phyloP scores from a whole-genome alignment of 2,797 vertebrate species.

The Xyrichtys novacula region DNA sequence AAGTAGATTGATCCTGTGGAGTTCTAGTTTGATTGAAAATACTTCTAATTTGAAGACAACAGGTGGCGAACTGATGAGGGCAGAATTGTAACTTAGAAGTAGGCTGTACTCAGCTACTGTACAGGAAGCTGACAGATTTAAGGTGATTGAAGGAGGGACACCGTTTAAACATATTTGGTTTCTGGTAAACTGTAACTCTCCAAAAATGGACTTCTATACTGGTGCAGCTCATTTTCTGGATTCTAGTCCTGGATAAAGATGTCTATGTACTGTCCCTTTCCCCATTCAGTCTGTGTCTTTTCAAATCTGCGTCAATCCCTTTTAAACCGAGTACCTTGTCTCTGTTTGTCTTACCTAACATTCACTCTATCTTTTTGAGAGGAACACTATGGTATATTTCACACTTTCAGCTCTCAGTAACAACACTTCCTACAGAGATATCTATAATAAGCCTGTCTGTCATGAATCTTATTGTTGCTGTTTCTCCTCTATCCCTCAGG shows the following conservation, averaged over 20 bases:
- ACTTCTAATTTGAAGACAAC: no score
- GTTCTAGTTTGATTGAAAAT: no score
- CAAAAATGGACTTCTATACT: no score
- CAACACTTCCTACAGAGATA: not conserved
- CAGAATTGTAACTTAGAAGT: no score
- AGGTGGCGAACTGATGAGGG: no score
- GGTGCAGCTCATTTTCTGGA: no score
- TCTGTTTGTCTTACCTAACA: not conserved
- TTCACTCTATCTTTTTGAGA: not conserved
- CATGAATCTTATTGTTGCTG: slow-evolving; percentile 15
- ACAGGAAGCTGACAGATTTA: no score
- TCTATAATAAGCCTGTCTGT: not conserved
- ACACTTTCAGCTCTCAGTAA: not conserved
- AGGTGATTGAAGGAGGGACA: no score
- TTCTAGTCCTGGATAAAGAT: not conserved
- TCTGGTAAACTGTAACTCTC: no score
- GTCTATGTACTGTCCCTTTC: not conserved
- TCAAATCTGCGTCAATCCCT: not conserved
- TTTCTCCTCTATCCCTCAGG: slow-evolving; percentile 82
- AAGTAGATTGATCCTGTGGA: no score
- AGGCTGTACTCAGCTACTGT: no score
- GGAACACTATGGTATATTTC: not conserved
- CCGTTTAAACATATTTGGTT: no score
- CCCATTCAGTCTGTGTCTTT: not conserved
- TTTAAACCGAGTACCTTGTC: not conserved